These are phyloP conservation scores for Hyperoplus immaculatus DNA, from an alignment of 2,797 vertebrate species.

Conservation along the genomic window DNA sequence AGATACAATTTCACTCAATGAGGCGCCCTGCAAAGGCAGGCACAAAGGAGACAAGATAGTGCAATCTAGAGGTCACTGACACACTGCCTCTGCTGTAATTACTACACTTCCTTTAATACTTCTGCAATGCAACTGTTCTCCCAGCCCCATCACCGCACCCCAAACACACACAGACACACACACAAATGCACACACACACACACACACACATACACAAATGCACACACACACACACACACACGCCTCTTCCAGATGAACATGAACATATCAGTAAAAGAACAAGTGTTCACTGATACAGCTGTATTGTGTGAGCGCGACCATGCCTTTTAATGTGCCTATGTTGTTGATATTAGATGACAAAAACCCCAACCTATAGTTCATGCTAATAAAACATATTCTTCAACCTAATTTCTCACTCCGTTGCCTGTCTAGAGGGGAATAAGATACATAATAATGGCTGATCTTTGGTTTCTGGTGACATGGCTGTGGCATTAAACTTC, in stretches of 20 bases:
- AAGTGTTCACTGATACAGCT: constrained; percentile 53
- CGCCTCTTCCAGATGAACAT: constrained; percentile 55
- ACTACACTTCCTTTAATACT: constrained; percentile 94
- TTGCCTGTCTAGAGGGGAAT: constrained; percentile 54
- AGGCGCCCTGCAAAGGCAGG: constrained; percentile 82
- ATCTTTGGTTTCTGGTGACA: constrained; percentile 70
- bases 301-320: constrained; percentile 60
- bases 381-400: constrained; percentile 52
- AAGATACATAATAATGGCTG: constrained; percentile 53
- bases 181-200: constrained; percentile 23
- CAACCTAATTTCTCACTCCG: constrained; percentile 56
- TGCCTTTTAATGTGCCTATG: constrained; percentile 59
- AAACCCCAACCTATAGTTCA: constrained; percentile 27
- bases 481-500: constrained; percentile 67
- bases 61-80: constrained; percentile 95
- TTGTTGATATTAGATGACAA: constrained; percentile 62
- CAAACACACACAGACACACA: constrained; percentile 4
- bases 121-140: constrained; percentile 73
- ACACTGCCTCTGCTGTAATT: constrained; percentile 94
- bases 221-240: constrained; percentile 22
- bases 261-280: constrained; percentile 71
- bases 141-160: constrained; percentile 47
- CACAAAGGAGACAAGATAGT: constrained; percentile 98
- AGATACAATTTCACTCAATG: constrained; percentile 92
- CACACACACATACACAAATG: background rate